phyloP scores from a whole-genome alignment of 2,888 invertebrate species.

The Hylaea fasciaria region DNA sequence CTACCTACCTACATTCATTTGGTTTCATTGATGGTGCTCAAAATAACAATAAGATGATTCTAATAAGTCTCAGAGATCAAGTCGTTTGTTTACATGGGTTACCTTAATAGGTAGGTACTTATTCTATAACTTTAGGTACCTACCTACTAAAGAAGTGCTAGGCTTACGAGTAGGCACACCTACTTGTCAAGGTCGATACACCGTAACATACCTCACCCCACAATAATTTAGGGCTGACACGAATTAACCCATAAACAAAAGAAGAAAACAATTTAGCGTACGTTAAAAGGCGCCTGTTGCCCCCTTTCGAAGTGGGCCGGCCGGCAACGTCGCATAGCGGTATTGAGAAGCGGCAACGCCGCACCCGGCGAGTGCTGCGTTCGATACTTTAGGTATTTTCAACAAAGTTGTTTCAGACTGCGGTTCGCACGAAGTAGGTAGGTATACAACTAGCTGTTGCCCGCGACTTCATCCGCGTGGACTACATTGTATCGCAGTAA shows the following conservation, averaged over 20 bases:
- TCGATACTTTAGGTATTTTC: constrained; percentile 19
- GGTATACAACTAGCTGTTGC: too few species aligned
- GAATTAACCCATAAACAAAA: constrained; percentile 26
- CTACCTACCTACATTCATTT: too few species aligned
- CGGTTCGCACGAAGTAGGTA: constrained; percentile 2
- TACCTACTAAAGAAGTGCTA: too few species aligned
- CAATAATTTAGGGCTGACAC: constrained; percentile 5
- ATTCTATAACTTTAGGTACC: too few species aligned
- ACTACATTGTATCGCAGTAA: too few species aligned
- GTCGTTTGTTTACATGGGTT: too few species aligned
- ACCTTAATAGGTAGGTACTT: too few species aligned
- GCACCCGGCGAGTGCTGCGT: constrained; percentile 35
- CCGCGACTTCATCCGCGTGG: too few species aligned
- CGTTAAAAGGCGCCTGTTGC: constrained; percentile 59
- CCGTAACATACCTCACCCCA: constrained; percentile 3
- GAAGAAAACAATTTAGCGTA: constrained; percentile 60
- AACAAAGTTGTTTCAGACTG: constrained; percentile 24
- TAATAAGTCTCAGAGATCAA: too few species aligned
- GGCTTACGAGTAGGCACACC: too few species aligned
- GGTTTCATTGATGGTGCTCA: too few species aligned
- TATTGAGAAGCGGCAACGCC: constrained; percentile 61
- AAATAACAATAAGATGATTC: too few species aligned
- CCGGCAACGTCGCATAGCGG: constrained; percentile 76
- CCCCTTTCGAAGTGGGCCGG: constrained; percentile 62
- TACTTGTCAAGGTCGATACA: constrained; percentile 21